Evolutionary conservation across 2,888 invertebrate genomes (phyloP).

Genomic region (Poecilus cupreus): DNA sequence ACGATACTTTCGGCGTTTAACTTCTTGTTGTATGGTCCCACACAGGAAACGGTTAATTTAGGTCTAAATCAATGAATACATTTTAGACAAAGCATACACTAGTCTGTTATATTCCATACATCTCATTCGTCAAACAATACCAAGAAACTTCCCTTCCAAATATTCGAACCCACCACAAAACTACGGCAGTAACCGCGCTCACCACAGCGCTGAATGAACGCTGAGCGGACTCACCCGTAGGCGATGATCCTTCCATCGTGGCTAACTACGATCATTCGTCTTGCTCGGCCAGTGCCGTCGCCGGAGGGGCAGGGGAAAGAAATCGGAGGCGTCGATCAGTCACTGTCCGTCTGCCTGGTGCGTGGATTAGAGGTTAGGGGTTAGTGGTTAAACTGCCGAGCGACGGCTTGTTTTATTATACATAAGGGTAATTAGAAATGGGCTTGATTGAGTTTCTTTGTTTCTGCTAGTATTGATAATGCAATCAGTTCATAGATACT

Average conservation of each 20-base stretch:
- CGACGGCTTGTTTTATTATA: background rate
- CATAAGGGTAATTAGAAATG: conserved; percentile 1
- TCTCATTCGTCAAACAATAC: background rate
- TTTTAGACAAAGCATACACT: too few relatives aligned
- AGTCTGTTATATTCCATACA: background rate
- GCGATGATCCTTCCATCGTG: background rate
- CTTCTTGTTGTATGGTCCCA: too few relatives aligned
- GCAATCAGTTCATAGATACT: too few relatives aligned
- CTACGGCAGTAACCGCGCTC: background rate
- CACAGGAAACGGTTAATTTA: too few relatives aligned
- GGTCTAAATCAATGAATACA: too few relatives aligned
- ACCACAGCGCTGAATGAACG: background rate
- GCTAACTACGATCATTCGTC: conserved; percentile 14
- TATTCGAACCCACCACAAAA: background rate
- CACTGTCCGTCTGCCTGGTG: background rate
- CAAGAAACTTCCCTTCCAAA: background rate
- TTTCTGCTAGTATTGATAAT: too few relatives aligned
- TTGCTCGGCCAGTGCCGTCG: background rate
- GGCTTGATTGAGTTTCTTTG: background rate
- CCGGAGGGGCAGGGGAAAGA: background rate
- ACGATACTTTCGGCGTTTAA: too few relatives aligned
- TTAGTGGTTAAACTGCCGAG: background rate
- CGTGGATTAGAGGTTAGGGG: background rate
- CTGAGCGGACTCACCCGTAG: background rate
- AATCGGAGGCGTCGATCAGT: background rate